Evolutionary conservation across 2,797 vertebrate genomes (phyloP).

Genomic region (Acanthurus lineatus): DNA sequence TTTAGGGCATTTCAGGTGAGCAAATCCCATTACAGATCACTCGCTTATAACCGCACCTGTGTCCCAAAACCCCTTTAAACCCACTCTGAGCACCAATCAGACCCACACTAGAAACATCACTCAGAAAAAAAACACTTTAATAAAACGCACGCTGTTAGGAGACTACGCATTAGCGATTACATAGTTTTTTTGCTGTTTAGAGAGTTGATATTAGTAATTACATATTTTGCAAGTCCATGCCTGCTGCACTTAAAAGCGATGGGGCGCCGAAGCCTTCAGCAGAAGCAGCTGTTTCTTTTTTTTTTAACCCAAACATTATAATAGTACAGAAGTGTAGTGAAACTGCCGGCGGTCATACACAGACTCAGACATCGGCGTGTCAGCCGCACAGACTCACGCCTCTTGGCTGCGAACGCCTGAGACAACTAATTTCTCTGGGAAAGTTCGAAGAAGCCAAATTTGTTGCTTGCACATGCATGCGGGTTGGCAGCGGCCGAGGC

Average conservation of each 20-base stretch:
- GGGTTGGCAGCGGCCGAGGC: constrained; percentile 49
- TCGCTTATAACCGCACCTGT: constrained; percentile 38
- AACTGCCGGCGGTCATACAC: constrained; percentile 14
- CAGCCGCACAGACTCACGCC: constrained; percentile 10
- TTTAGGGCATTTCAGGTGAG: constrained; percentile 14
- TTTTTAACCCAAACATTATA: constrained; percentile 41
- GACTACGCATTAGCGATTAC: constrained; percentile 55
- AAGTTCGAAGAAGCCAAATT: constrained; percentile 57
- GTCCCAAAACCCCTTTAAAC: constrained; percentile 7
- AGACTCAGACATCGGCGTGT: constrained; percentile 52
- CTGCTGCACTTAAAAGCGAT: constrained; percentile 41
- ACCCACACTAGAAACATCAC: background rate
- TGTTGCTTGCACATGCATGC: constrained; percentile 63
- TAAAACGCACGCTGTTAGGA: constrained; percentile 37
- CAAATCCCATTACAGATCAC: constrained; percentile 9
- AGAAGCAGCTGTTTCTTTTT: constrained; percentile 24
- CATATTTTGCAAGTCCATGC: constrained; percentile 67
- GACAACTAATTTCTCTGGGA: constrained; percentile 73
- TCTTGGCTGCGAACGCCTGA: constrained; percentile 26
- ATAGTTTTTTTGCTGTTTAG: constrained; percentile 53
- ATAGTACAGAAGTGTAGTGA: constrained; percentile 16
- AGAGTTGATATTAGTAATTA: constrained; percentile 55
- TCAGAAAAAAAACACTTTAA: constrained; percentile 23
- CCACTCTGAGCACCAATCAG: background rate
- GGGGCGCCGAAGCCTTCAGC: constrained; percentile 29